These are phyloP conservation scores for Saimiri boliviensis DNA, from an alignment of 2,113 vertebrate genomes.

Conservation along the genomic window DNA sequence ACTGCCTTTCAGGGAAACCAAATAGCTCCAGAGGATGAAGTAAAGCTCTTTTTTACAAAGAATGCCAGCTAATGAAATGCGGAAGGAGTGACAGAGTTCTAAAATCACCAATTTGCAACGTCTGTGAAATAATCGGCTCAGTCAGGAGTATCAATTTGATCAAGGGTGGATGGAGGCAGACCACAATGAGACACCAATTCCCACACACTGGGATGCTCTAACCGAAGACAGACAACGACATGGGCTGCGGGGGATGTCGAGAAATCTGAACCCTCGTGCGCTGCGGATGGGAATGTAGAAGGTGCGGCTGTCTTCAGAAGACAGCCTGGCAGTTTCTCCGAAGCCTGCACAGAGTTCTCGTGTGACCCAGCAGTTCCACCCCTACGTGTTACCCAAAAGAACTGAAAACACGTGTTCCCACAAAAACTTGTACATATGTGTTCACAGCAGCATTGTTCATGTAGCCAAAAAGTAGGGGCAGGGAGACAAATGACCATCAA, in stretches of 20 bases:
- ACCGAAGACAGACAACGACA: not conserved
- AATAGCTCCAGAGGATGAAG: not conserved
- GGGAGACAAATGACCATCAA: not conserved
- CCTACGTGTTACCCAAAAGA: not conserved
- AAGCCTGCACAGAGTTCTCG: not conserved
- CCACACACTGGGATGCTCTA: not conserved
- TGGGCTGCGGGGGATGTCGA: fast-evolving
- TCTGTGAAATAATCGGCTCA: not conserved
- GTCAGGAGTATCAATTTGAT: not conserved
- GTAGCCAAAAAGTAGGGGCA: not conserved
- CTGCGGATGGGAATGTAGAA: fast-evolving
- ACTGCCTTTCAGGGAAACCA: not conserved
- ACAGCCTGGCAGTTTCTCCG: no score
- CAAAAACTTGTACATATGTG: not conserved
- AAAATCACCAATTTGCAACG: not conserved
- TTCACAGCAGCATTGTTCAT: not conserved
- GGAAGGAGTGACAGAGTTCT: not conserved
- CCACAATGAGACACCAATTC: not conserved
- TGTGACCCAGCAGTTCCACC: not conserved
- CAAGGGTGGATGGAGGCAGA: not conserved
- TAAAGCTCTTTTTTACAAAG: not conserved
- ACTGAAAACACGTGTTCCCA: not conserved
- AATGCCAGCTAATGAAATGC: not conserved
- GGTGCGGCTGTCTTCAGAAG: no score
- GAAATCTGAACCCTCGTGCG: fast-evolving